Conservation (phyloP, 2,797 vertebrate genomes). For the Rhabdomys pumilio region DNA sequence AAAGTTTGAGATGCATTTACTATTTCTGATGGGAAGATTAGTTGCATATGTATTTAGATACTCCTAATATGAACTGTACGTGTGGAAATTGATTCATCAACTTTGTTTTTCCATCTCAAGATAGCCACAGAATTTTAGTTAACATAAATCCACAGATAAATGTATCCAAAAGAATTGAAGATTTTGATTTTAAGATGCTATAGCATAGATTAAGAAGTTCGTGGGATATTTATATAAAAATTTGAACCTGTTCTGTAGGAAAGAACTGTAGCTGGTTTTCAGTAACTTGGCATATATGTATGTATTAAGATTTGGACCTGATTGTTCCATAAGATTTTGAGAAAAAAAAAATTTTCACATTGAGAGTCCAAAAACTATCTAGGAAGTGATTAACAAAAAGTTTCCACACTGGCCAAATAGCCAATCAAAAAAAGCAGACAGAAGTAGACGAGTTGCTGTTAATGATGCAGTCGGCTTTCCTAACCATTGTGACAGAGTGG, state of each 20-base stretch:
- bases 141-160: constrained; percentile 3
- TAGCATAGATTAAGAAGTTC: constrained; percentile 47
- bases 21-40: constrained; percentile 17
- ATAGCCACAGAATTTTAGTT: constrained; percentile 11
- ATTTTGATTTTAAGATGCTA: not conserved
- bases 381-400: not conserved
- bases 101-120: not conserved
- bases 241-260: constrained; percentile 2
- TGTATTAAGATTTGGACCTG: constrained; percentile 15
- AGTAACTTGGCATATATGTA: constrained; percentile 29
- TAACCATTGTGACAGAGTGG: not conserved
- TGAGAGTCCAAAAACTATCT: constrained; percentile 26
- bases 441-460: constrained; percentile 61
- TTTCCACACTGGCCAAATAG: constrained; percentile 5
- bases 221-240: constrained; percentile 21
- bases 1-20: not conserved
- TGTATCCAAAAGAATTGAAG: constrained; percentile 13
- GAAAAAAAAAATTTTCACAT: constrained; percentile 38
- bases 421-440: constrained; percentile 54
- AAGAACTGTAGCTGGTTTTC: not conserved
- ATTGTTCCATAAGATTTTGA: constrained; percentile 62
- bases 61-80: not conserved
- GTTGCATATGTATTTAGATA: constrained; percentile 13
- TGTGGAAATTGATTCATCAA: not conserved
- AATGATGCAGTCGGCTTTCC: constrained; percentile 64